Evolutionary conservation across 2,113 vertebrate species (phyloP).

Genomic region (Pan troglodytes): NHGRI_mPanTro3-v2.1_pri NC_072411.2:81163501-81164000

Average conservation of each 20-base stretch:
- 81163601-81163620: not conserved
- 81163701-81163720: constrained; percentile 33
- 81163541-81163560: not conserved
- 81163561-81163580: not conserved
- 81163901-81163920: constrained; percentile 22
- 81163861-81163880: not conserved
- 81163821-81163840: not conserved
- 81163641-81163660: not conserved
- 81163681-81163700: constrained; percentile 34
- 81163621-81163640: not conserved
- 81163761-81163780: not conserved
- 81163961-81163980: constrained; percentile 1
- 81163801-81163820: not conserved
- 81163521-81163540: not conserved
- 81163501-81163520: not conserved
- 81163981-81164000: constrained; percentile 65
- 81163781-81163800: constrained; percentile 25
- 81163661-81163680: not conserved
- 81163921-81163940: not conserved
- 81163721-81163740: constrained; percentile 26
- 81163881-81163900: constrained; percentile 15
- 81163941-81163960: not conserved
- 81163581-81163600: not conserved
- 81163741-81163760: not conserved
- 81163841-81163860: not conserved